Conservation (phyloP, 2,797 vertebrate genomes). For the Enteromius trimaculatus region DNA sequence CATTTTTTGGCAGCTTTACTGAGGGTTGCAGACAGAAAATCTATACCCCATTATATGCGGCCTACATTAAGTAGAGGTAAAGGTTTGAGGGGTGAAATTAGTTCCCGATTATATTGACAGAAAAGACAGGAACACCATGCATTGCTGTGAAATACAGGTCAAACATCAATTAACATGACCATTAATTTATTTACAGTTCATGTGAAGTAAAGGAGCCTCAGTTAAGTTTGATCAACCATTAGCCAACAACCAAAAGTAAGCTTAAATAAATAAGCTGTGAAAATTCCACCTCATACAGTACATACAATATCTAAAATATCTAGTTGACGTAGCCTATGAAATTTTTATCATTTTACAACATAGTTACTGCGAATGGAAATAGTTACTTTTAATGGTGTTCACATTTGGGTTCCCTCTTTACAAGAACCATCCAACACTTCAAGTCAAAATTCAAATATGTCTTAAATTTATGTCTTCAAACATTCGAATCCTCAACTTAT, state of each 20-base stretch:
- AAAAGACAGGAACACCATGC: neutral
- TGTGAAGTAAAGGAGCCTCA: neutral
- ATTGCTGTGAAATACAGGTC: slow-evolving; percentile 5
- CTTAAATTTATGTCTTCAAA: neutral
- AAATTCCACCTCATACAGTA: neutral
- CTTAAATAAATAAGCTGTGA: neutral
- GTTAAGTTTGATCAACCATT: neutral
- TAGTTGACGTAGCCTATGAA: neutral
- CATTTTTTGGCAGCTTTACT: neutral
- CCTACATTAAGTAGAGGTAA: neutral
- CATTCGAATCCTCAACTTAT: neutral
- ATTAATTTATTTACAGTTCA: slow-evolving; percentile 1
- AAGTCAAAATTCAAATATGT: neutral
- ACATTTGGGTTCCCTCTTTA: neutral
- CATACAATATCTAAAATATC: neutral
- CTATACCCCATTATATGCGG: neutral
- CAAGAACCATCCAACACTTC: neutral
- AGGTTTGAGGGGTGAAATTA: neutral
- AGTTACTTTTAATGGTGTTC: neutral
- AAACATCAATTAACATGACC: neutral
- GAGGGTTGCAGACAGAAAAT: neutral
- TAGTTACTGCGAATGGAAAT: neutral
- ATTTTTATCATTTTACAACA: neutral
- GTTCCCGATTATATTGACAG: neutral
- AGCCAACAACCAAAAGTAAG: neutral